Evolutionary conservation across 2,797 vertebrate species (phyloP).

Genomic region (Selene dorsalis): DNA sequence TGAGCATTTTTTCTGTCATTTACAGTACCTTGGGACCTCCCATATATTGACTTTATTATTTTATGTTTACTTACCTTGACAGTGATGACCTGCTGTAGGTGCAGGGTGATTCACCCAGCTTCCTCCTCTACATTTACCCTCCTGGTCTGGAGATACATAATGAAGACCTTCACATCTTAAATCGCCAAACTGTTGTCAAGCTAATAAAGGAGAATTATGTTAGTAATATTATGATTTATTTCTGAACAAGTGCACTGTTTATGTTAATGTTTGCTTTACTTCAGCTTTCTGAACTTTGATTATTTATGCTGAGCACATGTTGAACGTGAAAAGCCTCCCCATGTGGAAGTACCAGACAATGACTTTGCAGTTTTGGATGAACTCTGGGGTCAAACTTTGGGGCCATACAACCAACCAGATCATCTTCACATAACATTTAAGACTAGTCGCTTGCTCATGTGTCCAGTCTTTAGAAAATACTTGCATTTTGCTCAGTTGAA

Average conservation of each 20-base stretch:
- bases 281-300: neutral
- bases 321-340: neutral
- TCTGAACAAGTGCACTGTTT: too few species aligned
- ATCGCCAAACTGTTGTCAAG: neutral
- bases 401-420: neutral
- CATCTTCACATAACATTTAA: neutral
- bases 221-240: neutral
- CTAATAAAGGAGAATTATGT: neutral
- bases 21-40: neutral
- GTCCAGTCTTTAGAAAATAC: too few species aligned
- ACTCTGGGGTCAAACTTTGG: neutral
- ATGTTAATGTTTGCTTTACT: neutral
- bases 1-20: neutral
- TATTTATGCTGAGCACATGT: neutral
- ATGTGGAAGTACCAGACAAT: slow-evolving; percentile 12
- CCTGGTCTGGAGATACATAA: neutral
- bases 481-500: too few species aligned
- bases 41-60: neutral
- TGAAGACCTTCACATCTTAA: neutral
- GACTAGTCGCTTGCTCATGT: neutral
- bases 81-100: neutral
- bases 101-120: neutral
- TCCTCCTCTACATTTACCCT: neutral
- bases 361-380: slow-evolving; percentile 52
- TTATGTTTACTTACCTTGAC: neutral